phyloP scores from a whole-genome alignment of 2,888 invertebrate genomes.

The Drosophila tanythrix region DNA sequence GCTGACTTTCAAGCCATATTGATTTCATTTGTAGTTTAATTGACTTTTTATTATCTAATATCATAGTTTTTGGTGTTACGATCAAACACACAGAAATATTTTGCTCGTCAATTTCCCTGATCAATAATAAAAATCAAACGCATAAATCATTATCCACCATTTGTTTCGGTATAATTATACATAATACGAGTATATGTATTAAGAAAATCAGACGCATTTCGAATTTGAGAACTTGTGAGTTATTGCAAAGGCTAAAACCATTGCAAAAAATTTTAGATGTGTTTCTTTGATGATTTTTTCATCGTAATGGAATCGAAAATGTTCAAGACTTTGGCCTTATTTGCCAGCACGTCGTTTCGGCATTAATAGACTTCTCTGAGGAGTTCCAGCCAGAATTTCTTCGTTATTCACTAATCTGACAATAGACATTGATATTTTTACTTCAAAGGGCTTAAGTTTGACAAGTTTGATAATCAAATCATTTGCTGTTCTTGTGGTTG shows the following conservation, averaged over 20 bases:
- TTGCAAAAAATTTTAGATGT: not conserved
- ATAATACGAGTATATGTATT: not conserved
- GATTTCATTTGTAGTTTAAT: not conserved
- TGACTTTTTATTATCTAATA: not conserved
- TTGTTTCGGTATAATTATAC: not conserved
- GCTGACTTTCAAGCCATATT: slow-evolving; percentile 1
- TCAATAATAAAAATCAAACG: not conserved
- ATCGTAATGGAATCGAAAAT: not conserved
- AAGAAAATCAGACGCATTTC: not conserved
- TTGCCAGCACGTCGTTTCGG: not conserved
- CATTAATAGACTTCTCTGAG: not conserved
- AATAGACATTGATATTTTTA: not conserved
- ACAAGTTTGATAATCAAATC: not conserved
- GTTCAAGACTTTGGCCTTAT: not conserved
- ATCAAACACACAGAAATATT: not conserved
- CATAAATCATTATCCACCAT: not conserved
- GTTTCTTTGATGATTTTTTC: not conserved
- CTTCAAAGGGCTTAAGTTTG: not conserved
- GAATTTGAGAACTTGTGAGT: not conserved
- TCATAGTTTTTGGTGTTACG: not conserved
- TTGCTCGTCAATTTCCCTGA: not conserved
- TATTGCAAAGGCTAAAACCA: not conserved
- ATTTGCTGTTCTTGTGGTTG: not conserved
- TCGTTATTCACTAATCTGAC: not conserved
- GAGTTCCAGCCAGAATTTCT: not conserved